Percentiles rank a stretch among this genome's conserved stretches.
Evolutionary conservation across 2,113 vertebrate genomes (phyloP).

Genomic region (Elanus axillaris): DNA sequence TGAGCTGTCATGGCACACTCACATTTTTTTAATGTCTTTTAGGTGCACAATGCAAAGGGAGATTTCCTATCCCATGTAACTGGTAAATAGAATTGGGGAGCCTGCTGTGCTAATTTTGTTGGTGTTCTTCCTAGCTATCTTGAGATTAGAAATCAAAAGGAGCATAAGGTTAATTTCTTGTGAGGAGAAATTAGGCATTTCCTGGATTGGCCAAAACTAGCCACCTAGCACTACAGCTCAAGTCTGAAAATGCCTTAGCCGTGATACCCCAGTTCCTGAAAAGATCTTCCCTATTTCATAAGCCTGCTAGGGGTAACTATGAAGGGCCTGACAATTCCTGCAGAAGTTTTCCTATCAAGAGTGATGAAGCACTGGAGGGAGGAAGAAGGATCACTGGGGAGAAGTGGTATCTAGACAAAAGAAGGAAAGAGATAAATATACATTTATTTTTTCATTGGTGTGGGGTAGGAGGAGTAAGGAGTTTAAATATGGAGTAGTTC

Average conservation of each 20-base stretch:
- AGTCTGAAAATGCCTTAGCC: background rate
- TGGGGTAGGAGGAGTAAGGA: background rate
- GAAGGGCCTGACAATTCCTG: background rate
- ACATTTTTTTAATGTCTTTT: background rate
- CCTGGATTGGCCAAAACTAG: background rate
- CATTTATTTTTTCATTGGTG: accelerated
- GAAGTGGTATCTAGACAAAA: background rate
- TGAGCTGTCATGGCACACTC: background rate
- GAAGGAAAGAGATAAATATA: background rate
- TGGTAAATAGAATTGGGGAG: background rate
- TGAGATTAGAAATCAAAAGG: background rate
- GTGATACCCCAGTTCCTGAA: background rate
- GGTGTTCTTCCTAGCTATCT: background rate
- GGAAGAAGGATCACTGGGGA: background rate
- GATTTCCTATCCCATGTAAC: background rate
- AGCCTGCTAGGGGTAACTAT: accelerated
- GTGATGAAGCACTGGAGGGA: background rate
- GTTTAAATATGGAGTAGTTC: background rate
- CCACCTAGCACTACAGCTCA: background rate
- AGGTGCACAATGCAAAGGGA: background rate
- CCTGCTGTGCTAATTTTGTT: background rate
- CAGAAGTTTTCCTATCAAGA: background rate
- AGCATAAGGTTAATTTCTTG: background rate
- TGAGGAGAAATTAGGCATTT: background rate
- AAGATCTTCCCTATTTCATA: background rate